These are phyloP conservation scores for Neoseiulus cucumeris DNA, from an alignment of 1,140 invertebrate species.

Conservation along the genomic window DNA sequence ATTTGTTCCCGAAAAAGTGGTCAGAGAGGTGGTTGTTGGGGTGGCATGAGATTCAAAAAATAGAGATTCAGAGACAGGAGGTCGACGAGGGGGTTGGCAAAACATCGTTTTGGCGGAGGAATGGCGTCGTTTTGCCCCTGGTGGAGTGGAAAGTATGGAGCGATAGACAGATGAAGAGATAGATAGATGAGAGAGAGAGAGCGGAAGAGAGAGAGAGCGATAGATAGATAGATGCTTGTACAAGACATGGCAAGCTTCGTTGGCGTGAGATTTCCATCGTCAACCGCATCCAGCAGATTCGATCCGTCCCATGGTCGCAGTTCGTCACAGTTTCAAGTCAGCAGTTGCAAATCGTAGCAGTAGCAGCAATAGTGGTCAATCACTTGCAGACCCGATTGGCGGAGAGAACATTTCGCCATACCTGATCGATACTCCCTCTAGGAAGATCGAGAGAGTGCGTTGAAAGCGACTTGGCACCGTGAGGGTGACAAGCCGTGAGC, in stretches of 20 bases:
- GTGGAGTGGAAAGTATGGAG: not conserved
- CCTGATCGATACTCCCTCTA: conserved; percentile 7
- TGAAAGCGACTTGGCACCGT: conserved; percentile 2
- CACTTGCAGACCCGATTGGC: not conserved
- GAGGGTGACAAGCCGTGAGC: conserved; percentile 1
- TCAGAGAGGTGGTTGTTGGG: too few species aligned
- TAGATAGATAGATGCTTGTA: not conserved
- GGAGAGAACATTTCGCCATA: not conserved
- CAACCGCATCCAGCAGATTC: too few species aligned
- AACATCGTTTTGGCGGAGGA: too few species aligned
- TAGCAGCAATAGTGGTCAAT: not conserved
- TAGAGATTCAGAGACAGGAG: not conserved
- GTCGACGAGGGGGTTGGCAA: not conserved
- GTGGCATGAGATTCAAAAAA: too few species aligned
- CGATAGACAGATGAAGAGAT: not conserved
- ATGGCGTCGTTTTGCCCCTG: too few species aligned
- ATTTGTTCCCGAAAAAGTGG: too few species aligned
- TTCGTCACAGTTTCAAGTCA: too few species aligned
- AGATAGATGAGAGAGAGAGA: not conserved
- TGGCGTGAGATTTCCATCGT: too few species aligned
- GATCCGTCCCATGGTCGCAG: too few species aligned
- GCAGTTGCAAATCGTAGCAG: too few species aligned
- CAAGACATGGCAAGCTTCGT: too few species aligned
- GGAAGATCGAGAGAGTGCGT: conserved; percentile 7
- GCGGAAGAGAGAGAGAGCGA: not conserved